These are phyloP conservation scores for Acanthoscelides obtectus DNA, from an alignment of 2,888 invertebrate species.

Conservation along the genomic window DNA sequence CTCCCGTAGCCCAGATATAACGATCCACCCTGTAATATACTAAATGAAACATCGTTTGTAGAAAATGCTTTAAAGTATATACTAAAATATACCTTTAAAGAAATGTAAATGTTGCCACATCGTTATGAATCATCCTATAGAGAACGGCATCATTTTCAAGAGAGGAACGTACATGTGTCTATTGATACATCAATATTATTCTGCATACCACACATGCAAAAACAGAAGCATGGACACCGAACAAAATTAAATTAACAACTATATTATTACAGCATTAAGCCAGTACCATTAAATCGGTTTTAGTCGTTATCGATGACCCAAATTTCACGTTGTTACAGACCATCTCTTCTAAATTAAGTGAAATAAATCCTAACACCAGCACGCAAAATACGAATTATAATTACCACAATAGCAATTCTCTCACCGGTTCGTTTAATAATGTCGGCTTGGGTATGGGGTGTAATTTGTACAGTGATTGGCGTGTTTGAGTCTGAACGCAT, in stretches of 20 bases:
- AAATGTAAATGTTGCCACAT: too few species aligned
- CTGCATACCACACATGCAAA: background rate
- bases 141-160: too few species aligned
- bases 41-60: too few species aligned
- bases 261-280: background rate
- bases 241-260: background rate
- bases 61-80: too few species aligned
- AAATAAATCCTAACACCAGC: background rate
- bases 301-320: background rate
- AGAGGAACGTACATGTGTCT: too few species aligned
- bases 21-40: too few species aligned
- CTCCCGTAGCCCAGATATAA: too few species aligned
- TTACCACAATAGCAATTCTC: background rate
- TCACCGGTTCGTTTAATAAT: background rate
- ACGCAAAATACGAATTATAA: background rate
- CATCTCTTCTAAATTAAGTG: background rate
- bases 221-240: background rate
- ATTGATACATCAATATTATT: too few species aligned
- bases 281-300: background rate
- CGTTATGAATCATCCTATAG: too few species aligned
- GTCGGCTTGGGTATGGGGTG: background rate
- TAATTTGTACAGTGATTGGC: background rate
- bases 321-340: background rate
- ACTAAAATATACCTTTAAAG: too few species aligned
- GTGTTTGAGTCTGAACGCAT: background rate